Conservation (phyloP, 2,797 vertebrate genomes). For the Platalea minor region DNA sequence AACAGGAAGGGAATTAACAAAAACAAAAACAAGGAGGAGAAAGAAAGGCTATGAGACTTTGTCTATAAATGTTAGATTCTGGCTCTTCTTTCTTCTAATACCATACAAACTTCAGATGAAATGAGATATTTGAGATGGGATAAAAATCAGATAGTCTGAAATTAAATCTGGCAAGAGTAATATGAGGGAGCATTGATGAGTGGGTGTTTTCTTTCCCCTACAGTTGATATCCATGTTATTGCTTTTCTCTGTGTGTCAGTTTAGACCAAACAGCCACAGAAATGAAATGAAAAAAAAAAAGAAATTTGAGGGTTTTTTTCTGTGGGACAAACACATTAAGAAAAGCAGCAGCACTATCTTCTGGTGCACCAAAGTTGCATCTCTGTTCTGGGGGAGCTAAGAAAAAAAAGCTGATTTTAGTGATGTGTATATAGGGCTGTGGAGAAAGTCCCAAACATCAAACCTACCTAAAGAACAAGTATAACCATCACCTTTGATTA, state of each 20-base stretch:
- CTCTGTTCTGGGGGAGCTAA: neutral
- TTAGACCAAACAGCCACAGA: neutral
- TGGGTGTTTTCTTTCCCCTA: neutral
- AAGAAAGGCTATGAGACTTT: neutral
- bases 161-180: slow-evolving; percentile 8
- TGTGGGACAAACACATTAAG: neutral
- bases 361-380: neutral
- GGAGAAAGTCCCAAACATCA: neutral
- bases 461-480: neutral
- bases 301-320: rapidly evolving
- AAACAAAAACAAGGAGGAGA: slow-evolving; percentile 28
- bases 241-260: neutral
- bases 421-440: neutral
- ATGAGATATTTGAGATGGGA: slow-evolving; percentile 20
- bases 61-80: neutral
- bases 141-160: neutral
- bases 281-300: rapidly evolving
- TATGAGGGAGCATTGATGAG: neutral
- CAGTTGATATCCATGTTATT: neutral
- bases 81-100: neutral
- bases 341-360: neutral
- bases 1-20: slow-evolving; percentile 27
- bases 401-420: neutral
- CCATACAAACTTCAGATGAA: neutral
- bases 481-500: neutral